Evolutionary conservation across 2,797 vertebrate species (phyloP), one percentile per base, ranked within the genome.

Genomic region (Xerus rutilus): DNA sequence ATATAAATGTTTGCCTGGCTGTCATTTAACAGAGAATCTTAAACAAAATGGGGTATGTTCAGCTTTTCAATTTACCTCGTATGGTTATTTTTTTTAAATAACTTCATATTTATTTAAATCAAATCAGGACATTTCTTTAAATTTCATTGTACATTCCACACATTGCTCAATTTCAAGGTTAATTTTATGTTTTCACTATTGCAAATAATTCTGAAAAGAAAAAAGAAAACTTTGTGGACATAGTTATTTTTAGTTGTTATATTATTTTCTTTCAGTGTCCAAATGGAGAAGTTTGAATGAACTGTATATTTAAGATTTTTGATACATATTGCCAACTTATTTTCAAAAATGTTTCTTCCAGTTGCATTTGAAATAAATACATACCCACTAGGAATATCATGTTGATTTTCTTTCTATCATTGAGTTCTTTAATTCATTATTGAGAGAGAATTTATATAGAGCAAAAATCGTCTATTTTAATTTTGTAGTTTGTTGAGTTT

Each of bases 71-170:
- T 59, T 59, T 69, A 62, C 30, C 62, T 52, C 39, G 1, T 2
- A 13, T n/a, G 15, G 25, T 73, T 25, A 69, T 78, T 62, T 79
- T 70, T 70, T 7, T 20, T 86, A 32, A 49, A n/a, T 21, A 85
- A 7, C 25, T 69, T 77, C 65, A 39, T 32, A 74, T 87, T 86
- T 83, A 83, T 81, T 91, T 39, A 65, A 92, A 82, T 65, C 70
- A 65, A 88, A 45, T 78, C 39, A 95, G 77, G 52, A 82, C 8
- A 11, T 49, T 57, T 13, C 23, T 82, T 21, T 77, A 86, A 57
- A 30, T 73, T 87, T 54, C n/a, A 78, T n/a, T 91, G 39, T 23
- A 49, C 49, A 13, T 30, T 45, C 9, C 28, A 52, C 18, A 67
- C 0, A 32, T 67, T 84, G 43, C 84, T 83, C 77, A 59, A 64